Evolutionary conservation across 2,797 vertebrate species (phyloP).

Genomic region (Cetoscarus ocellatus): DNA sequence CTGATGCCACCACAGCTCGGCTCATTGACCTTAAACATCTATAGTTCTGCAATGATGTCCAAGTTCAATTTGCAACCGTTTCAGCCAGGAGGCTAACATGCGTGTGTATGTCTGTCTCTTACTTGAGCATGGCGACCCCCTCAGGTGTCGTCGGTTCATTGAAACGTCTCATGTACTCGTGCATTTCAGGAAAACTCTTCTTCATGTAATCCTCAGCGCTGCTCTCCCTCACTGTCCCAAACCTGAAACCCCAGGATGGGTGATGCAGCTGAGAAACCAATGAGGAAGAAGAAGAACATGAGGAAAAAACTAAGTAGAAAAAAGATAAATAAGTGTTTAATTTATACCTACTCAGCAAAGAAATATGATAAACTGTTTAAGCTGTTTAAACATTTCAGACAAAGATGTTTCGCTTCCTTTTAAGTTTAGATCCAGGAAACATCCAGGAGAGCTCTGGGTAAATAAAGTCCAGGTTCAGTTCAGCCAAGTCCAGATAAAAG

Average conservation of each 20-base stretch:
- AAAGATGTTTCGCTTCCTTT: too few species aligned
- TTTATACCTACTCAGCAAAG: too few species aligned
- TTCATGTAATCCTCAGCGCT: conserved; percentile 95
- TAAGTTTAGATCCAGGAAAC: too few species aligned
- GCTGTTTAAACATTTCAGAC: too few species aligned
- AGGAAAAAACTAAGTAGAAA: not conserved
- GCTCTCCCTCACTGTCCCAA: conserved; percentile 94
- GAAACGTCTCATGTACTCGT: conserved; percentile 90
- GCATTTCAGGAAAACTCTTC: conserved; percentile 94
- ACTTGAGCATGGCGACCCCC: conserved; percentile 92
- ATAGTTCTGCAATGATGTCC: too few species aligned
- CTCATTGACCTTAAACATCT: too few species aligned
- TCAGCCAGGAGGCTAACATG: not conserved
- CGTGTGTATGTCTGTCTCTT: conserved; percentile 60
- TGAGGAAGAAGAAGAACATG: not conserved
- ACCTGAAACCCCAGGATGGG: conserved; percentile 90
- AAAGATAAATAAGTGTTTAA: not conserved
- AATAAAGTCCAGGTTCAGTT: too few species aligned
- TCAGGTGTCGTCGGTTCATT: conserved; percentile 90
- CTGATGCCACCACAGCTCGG: too few species aligned
- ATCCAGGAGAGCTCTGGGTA: too few species aligned
- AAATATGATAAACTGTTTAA: too few species aligned
- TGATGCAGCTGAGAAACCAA: conserved; percentile 88
- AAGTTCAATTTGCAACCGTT: too few species aligned
- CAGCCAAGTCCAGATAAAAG: not conserved